Conservation (phyloP, 2,888 invertebrate species). For the Lysandra coridon region DNA sequence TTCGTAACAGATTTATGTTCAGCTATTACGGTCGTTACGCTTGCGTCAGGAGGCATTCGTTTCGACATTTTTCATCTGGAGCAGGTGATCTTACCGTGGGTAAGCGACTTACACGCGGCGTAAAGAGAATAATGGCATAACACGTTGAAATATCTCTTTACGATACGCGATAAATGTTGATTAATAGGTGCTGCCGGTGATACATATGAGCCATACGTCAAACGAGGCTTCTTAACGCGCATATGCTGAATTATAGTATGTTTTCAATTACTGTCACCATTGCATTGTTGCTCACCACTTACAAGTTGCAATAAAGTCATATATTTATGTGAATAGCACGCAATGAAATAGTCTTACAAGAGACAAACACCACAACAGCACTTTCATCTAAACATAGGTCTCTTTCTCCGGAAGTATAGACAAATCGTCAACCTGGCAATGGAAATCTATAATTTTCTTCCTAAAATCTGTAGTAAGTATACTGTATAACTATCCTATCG, state of each 20-base stretch:
- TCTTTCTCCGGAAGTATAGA: too few relatives aligned
- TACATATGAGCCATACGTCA: not conserved
- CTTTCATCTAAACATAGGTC: too few relatives aligned
- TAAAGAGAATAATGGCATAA: constrained; percentile 19
- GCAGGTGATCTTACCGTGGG: constrained; percentile 5
- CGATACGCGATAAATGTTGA: constrained; percentile 12
- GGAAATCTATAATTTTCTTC: too few relatives aligned
- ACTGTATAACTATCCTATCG: too few relatives aligned
- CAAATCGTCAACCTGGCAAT: too few relatives aligned
- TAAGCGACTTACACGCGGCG: constrained; percentile 1
- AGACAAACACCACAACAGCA: not conserved
- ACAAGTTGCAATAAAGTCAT: not conserved
- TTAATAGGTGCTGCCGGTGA: not conserved
- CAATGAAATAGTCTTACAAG: too few relatives aligned
- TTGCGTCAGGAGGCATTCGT: not conserved
- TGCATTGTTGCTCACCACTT: not conserved
- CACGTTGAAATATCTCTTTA: constrained; percentile 22
- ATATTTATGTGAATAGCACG: not conserved
- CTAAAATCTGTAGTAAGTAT: too few relatives aligned
- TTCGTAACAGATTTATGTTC: constrained; percentile 13
- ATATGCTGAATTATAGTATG: not conserved
- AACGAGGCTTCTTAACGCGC: constrained; percentile 2
- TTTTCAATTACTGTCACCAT: not conserved
- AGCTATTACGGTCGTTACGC: not conserved
- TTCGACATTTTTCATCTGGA: constrained; percentile 6